Base-by-base conservation (phyloP, 2,113 vertebrate species). In the Actenoides lindsayi region DNA sequence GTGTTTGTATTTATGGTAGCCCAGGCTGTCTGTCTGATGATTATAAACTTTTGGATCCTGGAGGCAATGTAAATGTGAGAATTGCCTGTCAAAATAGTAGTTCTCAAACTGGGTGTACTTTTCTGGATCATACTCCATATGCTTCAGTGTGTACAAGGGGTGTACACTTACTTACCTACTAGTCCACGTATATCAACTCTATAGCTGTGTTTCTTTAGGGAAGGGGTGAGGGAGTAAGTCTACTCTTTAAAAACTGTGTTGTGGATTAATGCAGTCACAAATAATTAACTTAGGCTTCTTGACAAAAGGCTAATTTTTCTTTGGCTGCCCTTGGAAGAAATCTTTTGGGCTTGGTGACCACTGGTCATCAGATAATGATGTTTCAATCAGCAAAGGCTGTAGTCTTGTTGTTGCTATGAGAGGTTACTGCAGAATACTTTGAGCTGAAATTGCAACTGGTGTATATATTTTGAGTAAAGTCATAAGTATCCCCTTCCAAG, bases 151-250 rank as follows among this genome's bases (percentile, higher is more conserved):
- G 54, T 69, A 48, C 18, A 31, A 60, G 35, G 31, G 8, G 3
- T 41, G 54, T 48, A 39, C 1, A 5, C 31, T 75, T 79, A 21
- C 10, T 75, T 79, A 18, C 10, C 9, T 76, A 8, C 31, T 87
- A 35, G 42, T 67, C 25, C 28, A 7, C 30, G 8, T 51, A 0
- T 4, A 25, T 39, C 37, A 70, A 10, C n/a, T 44, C 3, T 44
- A 0, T 41, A 54, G 31, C 53, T 1, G 5, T 10, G 3, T 62
- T 69, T 54, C 31, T 28, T 46, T 86, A 23, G 9, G 15, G 12
- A 31, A 46, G 33, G 20, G 11, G 9, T 2, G 1, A 15, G 11
- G 41, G 16, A 74, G 21, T 77, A 74, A 28, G 18, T 89, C 46
- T 62, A 12, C 7, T 6, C 54, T 91, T 89, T 4, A 31, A 73